Percentiles rank a stretch among this genome's conserved stretches.
phyloP scores from a whole-genome alignment of 2,113 vertebrate genomes.

The Centropus bengalensis region DNA sequence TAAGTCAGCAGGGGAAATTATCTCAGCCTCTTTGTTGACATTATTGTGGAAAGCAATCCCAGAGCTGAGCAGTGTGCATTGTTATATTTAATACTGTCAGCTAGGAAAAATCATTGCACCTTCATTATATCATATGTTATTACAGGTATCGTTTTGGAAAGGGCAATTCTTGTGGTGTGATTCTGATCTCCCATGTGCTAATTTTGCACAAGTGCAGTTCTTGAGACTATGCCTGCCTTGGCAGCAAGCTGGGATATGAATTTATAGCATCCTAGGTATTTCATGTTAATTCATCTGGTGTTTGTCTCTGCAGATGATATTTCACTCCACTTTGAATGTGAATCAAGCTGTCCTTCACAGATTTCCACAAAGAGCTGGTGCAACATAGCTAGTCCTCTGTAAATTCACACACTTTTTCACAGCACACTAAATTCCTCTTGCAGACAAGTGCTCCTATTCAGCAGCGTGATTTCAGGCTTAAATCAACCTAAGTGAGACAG shows the following conservation, averaged over 20 bases:
- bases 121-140: constrained; percentile 62
- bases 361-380: neutral
- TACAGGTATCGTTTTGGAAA: constrained; percentile 48
- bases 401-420: neutral
- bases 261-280: constrained; percentile 18
- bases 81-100: constrained; percentile 61
- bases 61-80: neutral
- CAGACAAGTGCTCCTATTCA: constrained; percentile 28
- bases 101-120: constrained; percentile 42
- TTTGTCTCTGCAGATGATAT: constrained; percentile 21
- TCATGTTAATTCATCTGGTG: neutral
- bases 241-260: constrained; percentile 9
- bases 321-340: constrained; percentile 27
- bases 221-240: constrained; percentile 28
- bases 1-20: constrained; percentile 62
- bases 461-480: constrained; percentile 11
- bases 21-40: constrained; percentile 62
- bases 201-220: constrained; percentile 33
- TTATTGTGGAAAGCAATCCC: constrained; percentile 30
- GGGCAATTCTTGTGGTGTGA: neutral
- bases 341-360: constrained; percentile 22
- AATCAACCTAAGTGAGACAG: constrained; percentile 12
- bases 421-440: constrained; percentile 30
- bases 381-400: constrained; percentile 1
- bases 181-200: neutral